phyloP scores from a whole-genome alignment of 2,797 vertebrate species.

The Sebastes trivittatus region DNA sequence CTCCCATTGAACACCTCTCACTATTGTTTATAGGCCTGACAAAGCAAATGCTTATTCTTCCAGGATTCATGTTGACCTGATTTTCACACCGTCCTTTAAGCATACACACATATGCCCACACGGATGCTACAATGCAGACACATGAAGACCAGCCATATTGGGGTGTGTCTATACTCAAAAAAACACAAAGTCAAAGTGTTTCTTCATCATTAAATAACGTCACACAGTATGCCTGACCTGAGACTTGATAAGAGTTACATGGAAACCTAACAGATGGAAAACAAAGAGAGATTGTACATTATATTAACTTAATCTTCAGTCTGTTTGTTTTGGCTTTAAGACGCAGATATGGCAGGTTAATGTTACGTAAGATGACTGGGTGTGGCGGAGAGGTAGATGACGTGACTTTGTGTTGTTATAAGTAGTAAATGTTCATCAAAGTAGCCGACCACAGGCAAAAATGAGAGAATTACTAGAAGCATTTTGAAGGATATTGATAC shows the following conservation, averaged over 20 bases:
- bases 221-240: background rate
- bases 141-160: background rate
- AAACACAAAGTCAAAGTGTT: slow-evolving; percentile 34
- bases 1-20: slow-evolving; percentile 41
- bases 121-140: background rate
- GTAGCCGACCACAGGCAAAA: background rate
- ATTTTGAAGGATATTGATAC: background rate
- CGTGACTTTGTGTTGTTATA: background rate
- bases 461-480: background rate
- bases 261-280: slow-evolving; percentile 2
- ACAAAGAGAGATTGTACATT: background rate
- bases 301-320: slow-evolving; percentile 34
- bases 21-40: slow-evolving; percentile 39
- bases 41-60: slow-evolving; percentile 63
- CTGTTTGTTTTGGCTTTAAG: slow-evolving; percentile 40
- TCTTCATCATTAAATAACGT: background rate
- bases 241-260: slow-evolving; percentile 28
- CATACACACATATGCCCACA: background rate
- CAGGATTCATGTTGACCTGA: slow-evolving; percentile 41
- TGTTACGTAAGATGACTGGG: slow-evolving; percentile 1
- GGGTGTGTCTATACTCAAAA: background rate
- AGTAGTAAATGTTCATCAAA: background rate
- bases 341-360: background rate
- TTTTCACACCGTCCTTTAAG: slow-evolving; percentile 41
- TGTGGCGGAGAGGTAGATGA: background rate